Evolutionary conservation across 2,797 vertebrate genomes (phyloP), one percentile per base, ranked within the genome.

Genomic region (Spinibarbus caldwelli): DNA sequence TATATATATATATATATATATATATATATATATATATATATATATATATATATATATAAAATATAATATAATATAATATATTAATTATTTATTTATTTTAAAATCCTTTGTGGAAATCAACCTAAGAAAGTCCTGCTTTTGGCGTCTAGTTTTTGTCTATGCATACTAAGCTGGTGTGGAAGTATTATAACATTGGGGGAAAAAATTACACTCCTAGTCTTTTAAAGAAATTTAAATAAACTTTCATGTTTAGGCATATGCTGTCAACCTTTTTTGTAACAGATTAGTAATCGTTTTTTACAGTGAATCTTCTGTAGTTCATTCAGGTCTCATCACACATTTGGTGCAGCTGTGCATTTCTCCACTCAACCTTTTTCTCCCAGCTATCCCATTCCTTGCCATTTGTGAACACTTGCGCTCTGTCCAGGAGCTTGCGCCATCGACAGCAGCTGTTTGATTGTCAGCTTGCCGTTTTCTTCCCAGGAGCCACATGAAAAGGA

Each of bases 401-500:
- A 8, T 84, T 49, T 82, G 54, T 38, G 47, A 76, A 81, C 49
- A 38, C 80, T 36, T 26, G n/a, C 10, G 21, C 54, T 49, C 38
- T 1, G 26, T 67, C 68, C 31, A 31, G 12, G 17, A 34, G 38
- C 38, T 67, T 45, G 47, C 3, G 36, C 29, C 68, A 36, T 82
- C 10, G 21, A 41, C 29, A 80, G 36, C 77, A 64, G 49, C 26
- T 59, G 23, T 86, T 67, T 79, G 78, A 36, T 82, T 66, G 75
- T 23, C 38, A 81, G 47, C 41, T 68, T 57, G 59, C 45, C 36
- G 5, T 19, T 45, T 43, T 70, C 47, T 3, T 84, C 82, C 62
- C 47, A 17, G 26, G 47, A 70, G 73, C 45, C 45, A 78, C 82
- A 77, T 84, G 15, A 67, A 67, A 52, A 14, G 11, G 34, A 62